Evolutionary conservation across 2,888 invertebrate genomes (phyloP), one percentile per base, ranked within the genome.

Genomic region (Ichneumoninae sp.): DNA sequence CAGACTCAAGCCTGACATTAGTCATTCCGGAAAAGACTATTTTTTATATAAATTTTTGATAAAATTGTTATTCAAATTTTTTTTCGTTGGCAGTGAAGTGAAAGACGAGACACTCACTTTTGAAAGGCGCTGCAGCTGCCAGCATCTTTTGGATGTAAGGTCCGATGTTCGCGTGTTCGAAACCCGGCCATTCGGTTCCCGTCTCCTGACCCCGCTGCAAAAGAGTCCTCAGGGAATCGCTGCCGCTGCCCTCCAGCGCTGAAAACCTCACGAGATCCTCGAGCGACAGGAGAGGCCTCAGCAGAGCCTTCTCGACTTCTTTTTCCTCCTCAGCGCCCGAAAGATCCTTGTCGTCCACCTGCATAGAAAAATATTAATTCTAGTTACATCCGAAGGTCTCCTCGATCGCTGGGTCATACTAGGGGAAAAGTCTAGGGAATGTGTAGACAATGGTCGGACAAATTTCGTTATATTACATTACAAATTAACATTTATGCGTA

Each of bases 241-340:
- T 93, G 87, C 94, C 94, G 88, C 91, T 86, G 50, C 91, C 91
- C 86, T 95, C 95, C 88, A 95, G 92, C 79, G 94, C 94, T 19
- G 95, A 94, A 87, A 95, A 94, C 88, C 95, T 93, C 81, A 96
- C 92, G 90, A 96, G 94, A 92, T 96, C 95, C 90, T 96, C 95
- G 91, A 95, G 93, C 68, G 95, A 95, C 78, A 95, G 92, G 87
- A 95, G 90, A 47, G 95, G 95, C 88, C 95, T 95, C 91, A 95
- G 94, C 86, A 95, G 91, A 44, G 95, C 95, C 90, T 95, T 95
- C 90, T 95, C 95, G 76, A 95, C 95, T 92, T 95, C 95, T 90
- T 95, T 95, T 89, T 95, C 95, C 90, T 95, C 95, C 90, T 95
- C 95, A 75, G 95, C 95, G 30, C 95, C 95, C 75, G 95, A 95